phyloP scores from a whole-genome alignment of 2,888 invertebrate species.

The Eilema griseolum region DNA sequence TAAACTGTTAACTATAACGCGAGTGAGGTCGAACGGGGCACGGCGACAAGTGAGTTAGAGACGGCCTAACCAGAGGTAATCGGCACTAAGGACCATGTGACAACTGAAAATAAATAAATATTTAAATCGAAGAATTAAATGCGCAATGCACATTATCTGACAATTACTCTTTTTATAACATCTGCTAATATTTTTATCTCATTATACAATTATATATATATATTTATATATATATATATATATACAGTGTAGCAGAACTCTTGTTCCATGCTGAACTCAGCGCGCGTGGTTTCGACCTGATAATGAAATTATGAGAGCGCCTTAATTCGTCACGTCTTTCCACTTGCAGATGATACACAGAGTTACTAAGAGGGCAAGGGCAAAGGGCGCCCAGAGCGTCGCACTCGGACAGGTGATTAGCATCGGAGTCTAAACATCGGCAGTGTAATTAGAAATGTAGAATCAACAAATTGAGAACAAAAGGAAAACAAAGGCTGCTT shows the following conservation, averaged over 20 bases:
- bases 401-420: not conserved
- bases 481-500: conserved; percentile 1
- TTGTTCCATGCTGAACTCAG: too few relatives aligned
- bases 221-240: too few relatives aligned
- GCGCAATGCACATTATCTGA: not conserved
- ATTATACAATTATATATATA: too few relatives aligned
- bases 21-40: too few relatives aligned
- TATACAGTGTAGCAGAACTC: too few relatives aligned
- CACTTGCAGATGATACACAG: too few relatives aligned
- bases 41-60: too few relatives aligned
- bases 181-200: too few relatives aligned
- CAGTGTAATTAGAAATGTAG: not conserved
- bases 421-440: not conserved
- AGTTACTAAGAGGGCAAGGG: not conserved
- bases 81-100: not conserved
- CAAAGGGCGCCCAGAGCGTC: not conserved
- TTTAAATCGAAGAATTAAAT: not conserved
- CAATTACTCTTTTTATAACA: not conserved
- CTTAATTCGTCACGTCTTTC: too few relatives aligned
- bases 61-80: not conserved
- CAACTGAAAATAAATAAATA: too few relatives aligned
- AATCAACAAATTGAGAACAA: not conserved
- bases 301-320: too few relatives aligned
- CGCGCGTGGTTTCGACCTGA: too few relatives aligned
- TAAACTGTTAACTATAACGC: not conserved